These are phyloP conservation scores for Furcifer pardalis DNA, from an alignment of 2,797 vertebrate genomes.

Conservation along the genomic window DNA sequence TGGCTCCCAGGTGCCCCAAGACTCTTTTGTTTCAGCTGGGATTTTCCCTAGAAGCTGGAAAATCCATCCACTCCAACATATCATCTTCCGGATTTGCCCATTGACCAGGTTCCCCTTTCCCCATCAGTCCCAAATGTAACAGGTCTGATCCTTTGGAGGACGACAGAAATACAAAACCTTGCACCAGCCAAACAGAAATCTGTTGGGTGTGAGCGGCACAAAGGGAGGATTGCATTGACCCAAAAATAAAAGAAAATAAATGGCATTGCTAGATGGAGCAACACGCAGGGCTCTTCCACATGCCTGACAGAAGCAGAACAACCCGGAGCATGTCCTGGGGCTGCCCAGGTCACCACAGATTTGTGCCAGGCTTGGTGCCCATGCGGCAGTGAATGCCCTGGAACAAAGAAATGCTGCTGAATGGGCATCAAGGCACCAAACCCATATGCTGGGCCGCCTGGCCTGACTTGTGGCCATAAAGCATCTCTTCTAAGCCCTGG, in stretches of 20 bases:
- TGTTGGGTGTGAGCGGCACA: neutral
- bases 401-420: neutral
- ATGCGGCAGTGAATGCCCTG: neutral
- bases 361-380: neutral
- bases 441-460: neutral
- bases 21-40: too few relatives aligned
- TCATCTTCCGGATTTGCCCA: too few relatives aligned
- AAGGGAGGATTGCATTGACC: neutral
- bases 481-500: neutral
- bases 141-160: neutral
- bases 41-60: too few relatives aligned
- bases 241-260: neutral
- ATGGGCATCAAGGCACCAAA: neutral
- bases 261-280: too few relatives aligned
- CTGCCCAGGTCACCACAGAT: neutral
- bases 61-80: too few relatives aligned
- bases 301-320: neutral
- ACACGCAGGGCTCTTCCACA: neutral
- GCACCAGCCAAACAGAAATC: neutral
- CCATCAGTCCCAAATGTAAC: neutral
- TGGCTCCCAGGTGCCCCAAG: too few relatives aligned
- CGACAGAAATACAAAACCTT: neutral
- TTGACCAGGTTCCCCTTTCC: too few relatives aligned
- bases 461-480: too few relatives aligned
- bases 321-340: neutral